Base-by-base conservation (phyloP, 2,797 vertebrate genomes). In the Cichlasoma orientale region DNA sequence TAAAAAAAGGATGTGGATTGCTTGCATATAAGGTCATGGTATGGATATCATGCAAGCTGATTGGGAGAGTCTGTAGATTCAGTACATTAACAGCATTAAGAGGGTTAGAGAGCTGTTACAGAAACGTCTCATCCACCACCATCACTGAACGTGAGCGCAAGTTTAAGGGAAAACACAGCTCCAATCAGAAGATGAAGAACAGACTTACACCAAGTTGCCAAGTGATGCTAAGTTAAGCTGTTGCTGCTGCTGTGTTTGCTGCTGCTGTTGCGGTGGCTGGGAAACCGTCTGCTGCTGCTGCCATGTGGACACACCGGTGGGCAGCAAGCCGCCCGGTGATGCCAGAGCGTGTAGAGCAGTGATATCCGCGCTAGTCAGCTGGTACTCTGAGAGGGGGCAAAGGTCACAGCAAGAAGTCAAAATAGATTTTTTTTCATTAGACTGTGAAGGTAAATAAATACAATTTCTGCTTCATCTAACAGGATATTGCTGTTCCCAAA, bases 351-450 rank as follows among this genome's bases (percentile, higher is more conserved):
- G 97, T 83, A 99, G 92, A 25, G 97, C 98, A 50, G 97, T 97
- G 68, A 99, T 95, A 92, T 99, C 98, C 13, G 98, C 98, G 1
- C 97, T 99, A 54, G 97, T 98, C 95, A 99, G 92, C 95, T 99
- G 98, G 93, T 99, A 99, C 90, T 99, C 98, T 99, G 82, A 78
- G 81, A 75, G 71, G 72, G 53, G 47, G 1, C 16, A 33, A 44
- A 56, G 56, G 25, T 66, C 16, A 59, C 23, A 69, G 61, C 1
- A 47, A 55, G 61, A 68, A 12, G 14, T 58, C 12, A 50, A 68
- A 68, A 68, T 7, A 25, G 3, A 25, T 50, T 61, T 66, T 41
- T 41, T 59, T 61, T 3, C 31, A 36, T 54, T 23, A 12, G 56
- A 38, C 13, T 23, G 27, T 59, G 21, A 56, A 13, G 33, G 33